Conservation (phyloP, 2,113 vertebrate species). For the Myocastor coypus region DNA sequence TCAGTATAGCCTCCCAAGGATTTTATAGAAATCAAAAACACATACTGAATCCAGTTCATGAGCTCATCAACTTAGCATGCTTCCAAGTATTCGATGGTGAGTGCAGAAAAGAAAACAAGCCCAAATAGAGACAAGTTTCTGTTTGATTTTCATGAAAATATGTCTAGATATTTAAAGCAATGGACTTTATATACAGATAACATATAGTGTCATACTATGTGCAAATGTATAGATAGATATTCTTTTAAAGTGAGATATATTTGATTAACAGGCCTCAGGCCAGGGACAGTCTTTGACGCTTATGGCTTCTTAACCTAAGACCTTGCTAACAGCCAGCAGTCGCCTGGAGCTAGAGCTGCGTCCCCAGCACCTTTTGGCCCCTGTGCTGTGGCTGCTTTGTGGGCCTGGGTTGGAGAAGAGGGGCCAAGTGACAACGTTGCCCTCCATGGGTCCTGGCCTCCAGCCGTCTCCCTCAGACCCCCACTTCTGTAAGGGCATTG, state of each 20-base stretch:
- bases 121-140: constrained; percentile 34
- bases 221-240: not conserved
- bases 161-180: constrained; percentile 9
- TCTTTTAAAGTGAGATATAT: not conserved
- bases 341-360: too few species aligned
- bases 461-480: too few species aligned
- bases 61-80: constrained; percentile 56
- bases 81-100: constrained; percentile 11
- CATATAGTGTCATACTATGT: not conserved
- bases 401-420: too few species aligned
- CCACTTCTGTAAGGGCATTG: too few species aligned
- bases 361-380: too few species aligned
- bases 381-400: too few species aligned
- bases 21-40: constrained; percentile 61
- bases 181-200: not conserved
- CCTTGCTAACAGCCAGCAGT: not conserved
- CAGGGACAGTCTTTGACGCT: not conserved
- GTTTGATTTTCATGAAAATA: constrained; percentile 42
- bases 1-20: constrained; percentile 18
- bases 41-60: constrained; percentile 17
- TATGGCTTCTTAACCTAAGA: not conserved
- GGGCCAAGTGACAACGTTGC: too few species aligned
- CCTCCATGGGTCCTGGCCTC: too few species aligned
- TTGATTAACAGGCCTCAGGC: not conserved
- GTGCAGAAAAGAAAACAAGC: not conserved